Percentiles rank a stretch among this genome's conserved stretches.
phyloP scores from a whole-genome alignment of 2,888 invertebrate species.

The Norana najaformis region DNA sequence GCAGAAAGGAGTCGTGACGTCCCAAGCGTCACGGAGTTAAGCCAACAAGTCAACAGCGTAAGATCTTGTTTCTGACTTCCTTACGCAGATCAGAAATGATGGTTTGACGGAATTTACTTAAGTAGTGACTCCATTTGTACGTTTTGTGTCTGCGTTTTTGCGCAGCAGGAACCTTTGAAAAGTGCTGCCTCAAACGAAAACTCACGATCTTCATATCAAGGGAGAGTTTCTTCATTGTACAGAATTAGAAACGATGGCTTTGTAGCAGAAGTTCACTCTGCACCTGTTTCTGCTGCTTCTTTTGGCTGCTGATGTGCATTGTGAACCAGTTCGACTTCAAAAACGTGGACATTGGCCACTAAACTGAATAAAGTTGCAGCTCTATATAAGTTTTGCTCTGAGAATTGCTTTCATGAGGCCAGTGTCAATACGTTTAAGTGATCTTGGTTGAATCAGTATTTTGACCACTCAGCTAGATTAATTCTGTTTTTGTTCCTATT shows the following conservation, averaged over 20 bases:
- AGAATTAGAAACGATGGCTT: too few species aligned
- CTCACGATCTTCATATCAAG: too few species aligned
- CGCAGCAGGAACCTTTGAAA: too few species aligned
- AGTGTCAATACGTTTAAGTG: too few species aligned
- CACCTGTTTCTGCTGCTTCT: background rate
- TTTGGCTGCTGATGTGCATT: background rate
- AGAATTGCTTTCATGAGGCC: too few species aligned
- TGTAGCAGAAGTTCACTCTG: background rate
- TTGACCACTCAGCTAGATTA: background rate
- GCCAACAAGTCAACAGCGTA: slow-evolving; percentile 14
- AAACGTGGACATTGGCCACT: background rate
- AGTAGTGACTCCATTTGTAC: too few species aligned
- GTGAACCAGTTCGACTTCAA: background rate
- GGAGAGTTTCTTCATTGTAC: too few species aligned
- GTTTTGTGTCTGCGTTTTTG: too few species aligned
- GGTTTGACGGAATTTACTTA: too few species aligned
- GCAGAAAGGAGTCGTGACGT: slow-evolving; percentile 24
- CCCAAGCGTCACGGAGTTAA: background rate
- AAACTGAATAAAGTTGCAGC: background rate
- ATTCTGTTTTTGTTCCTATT: background rate
- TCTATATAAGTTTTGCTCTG: too few species aligned
- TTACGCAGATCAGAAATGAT: too few species aligned
- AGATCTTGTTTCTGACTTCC: background rate
- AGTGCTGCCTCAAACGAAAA: too few species aligned
- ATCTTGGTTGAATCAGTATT: background rate